phyloP scores from a whole-genome alignment of 2,888 invertebrate species.

The Willowsia nigromaculata region DNA sequence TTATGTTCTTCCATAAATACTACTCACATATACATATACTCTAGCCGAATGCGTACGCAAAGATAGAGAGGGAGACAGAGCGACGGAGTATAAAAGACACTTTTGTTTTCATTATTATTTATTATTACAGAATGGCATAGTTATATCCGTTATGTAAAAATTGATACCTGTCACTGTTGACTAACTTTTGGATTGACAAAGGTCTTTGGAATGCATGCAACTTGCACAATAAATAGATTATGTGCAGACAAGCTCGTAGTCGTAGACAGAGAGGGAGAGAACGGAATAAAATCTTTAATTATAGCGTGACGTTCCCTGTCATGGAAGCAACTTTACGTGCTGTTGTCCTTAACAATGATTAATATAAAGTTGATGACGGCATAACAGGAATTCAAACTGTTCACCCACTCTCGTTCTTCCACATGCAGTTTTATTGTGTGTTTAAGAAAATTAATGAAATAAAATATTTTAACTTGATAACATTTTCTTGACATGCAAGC shows the following conservation, averaged over 20 bases:
- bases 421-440: neutral
- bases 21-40: no score
- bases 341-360: slow-evolving; percentile 15
- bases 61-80: neutral
- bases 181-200: slow-evolving; percentile 63
- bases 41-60: no score
- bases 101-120: neutral
- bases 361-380: neutral
- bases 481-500: neutral
- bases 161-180: slow-evolving; percentile 31
- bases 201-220: slow-evolving; percentile 35
- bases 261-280: neutral
- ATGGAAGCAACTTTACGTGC: neutral
- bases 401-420: neutral
- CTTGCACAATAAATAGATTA: neutral
- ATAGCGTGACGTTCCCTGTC: slow-evolving; percentile 6
- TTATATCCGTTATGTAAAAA: slow-evolving; percentile 30
- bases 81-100: neutral
- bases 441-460: neutral
- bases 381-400: neutral
- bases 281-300: neutral
- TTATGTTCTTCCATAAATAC: slow-evolving; percentile 14
- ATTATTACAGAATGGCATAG: neutral
- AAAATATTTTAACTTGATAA: neutral
- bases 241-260: neutral